A percentile compares a stretch with the other conserved stretches of the same genome.
Evolutionary conservation across 2,797 vertebrate genomes (phyloP).

Genomic region (Tragelaphus oryx): DNA sequence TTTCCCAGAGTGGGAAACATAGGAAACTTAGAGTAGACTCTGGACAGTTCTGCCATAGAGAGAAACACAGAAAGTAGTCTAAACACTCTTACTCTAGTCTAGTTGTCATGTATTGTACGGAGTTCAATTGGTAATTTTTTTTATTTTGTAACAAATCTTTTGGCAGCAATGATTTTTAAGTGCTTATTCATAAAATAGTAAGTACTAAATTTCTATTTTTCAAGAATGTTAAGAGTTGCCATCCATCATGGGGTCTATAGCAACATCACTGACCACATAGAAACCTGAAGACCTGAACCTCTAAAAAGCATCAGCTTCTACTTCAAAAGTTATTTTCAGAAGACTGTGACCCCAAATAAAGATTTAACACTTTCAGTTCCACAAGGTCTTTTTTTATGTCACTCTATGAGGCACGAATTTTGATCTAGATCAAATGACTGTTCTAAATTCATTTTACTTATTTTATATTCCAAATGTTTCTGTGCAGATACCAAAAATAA

Average conservation of each 20-base stretch:
- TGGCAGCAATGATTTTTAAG: background rate
- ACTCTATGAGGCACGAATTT: background rate
- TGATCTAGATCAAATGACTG: background rate
- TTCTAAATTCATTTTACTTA: background rate
- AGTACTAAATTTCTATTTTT: conserved; percentile 19
- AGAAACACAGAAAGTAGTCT: background rate
- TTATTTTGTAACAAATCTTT: conserved; percentile 11
- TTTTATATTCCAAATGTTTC: background rate
- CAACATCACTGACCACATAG: background rate
- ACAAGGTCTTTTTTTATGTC: background rate
- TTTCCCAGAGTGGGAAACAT: background rate
- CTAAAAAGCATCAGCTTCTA: background rate
- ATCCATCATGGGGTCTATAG: background rate
- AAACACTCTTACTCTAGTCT: background rate
- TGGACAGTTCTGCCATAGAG: background rate
- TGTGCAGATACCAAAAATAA: background rate
- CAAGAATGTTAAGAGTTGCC: background rate
- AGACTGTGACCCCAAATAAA: background rate
- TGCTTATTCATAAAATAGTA: conserved; percentile 38
- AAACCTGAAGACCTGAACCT: background rate
- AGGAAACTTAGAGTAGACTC: background rate
- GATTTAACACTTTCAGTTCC: background rate
- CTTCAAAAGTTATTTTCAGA: background rate
- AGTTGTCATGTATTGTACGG: background rate
- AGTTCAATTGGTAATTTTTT: background rate